A percentile compares a stretch with the other conserved stretches of the same genome.
These are phyloP conservation scores for Aporophyla nigra DNA, from an alignment of 2,888 invertebrate species.

Conservation along the genomic window DNA sequence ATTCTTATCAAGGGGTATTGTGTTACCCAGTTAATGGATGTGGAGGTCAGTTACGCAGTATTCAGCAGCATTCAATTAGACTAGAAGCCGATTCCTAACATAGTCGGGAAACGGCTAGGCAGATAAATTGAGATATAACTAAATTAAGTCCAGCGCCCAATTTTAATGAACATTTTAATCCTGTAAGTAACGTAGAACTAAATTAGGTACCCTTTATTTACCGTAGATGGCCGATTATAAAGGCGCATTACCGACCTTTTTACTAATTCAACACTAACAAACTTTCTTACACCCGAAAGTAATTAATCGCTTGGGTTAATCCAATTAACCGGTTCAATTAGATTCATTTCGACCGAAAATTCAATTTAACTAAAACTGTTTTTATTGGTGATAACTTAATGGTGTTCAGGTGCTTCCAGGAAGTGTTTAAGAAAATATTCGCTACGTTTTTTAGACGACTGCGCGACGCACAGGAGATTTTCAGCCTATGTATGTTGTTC, in stretches of 20 bases:
- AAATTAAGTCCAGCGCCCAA: background rate
- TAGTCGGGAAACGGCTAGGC: background rate
- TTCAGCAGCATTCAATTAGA: background rate
- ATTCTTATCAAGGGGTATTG: background rate
- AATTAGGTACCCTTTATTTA: conserved; percentile 31
- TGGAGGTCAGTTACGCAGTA: background rate
- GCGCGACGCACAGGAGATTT: no score
- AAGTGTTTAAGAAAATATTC: background rate
- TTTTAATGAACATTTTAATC: background rate
- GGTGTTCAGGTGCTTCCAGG: no score
- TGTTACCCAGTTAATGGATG: background rate
- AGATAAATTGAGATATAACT: background rate
- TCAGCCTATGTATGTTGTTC: no score
- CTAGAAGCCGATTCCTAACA: background rate
- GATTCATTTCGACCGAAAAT: conserved; percentile 47
- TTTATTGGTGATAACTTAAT: conserved; percentile 10
- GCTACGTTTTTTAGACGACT: background rate
- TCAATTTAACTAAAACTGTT: conserved; percentile 42
- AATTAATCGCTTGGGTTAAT: conserved; percentile 63
- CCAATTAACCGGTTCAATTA: conserved; percentile 58
- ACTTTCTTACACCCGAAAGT: conserved; percentile 58
- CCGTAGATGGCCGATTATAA: conserved; percentile 39
- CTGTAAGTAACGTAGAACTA: conserved; percentile 14
- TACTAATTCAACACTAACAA: conserved; percentile 52
- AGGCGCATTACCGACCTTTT: conserved; percentile 36